A percentile compares a stretch with the other conserved stretches of the same genome.
Evolutionary conservation across 1,140 invertebrate genomes (phyloP).

Genomic region (Drosophila pandora): DNA sequence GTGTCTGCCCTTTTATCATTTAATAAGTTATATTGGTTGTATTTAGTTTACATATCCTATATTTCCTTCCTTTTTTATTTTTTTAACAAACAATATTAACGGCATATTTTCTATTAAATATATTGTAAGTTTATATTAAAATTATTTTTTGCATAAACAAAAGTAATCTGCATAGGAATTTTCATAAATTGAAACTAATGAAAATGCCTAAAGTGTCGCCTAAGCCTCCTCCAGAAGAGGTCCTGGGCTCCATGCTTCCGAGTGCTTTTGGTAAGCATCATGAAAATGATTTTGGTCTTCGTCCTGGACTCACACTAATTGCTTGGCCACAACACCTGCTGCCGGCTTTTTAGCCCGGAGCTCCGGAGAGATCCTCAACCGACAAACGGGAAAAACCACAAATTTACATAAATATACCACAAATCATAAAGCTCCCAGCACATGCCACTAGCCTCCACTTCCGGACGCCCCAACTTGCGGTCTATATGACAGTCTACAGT

Average conservation of each 20-base stretch:
- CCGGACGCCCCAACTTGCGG: slow-evolving; percentile 30
- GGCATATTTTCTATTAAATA: too few species aligned
- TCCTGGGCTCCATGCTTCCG: neutral
- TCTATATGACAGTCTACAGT: slow-evolving; percentile 56
- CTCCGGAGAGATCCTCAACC: slow-evolving; percentile 43
- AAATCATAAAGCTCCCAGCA: slow-evolving; percentile 64
- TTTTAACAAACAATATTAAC: too few species aligned
- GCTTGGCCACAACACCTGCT: slow-evolving; percentile 73
- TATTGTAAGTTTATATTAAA: neutral
- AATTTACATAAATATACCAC: slow-evolving; percentile 81
- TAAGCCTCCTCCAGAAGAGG: neutral
- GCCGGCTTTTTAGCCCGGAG: slow-evolving; percentile 28
- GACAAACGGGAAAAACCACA: slow-evolving; percentile 66
- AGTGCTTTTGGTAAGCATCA: slow-evolving; percentile 30
- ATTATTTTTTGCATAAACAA: neutral
- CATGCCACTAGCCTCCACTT: neutral
- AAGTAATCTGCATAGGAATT: neutral
- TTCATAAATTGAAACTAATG: slow-evolving; percentile 4
- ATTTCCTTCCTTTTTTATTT: too few species aligned
- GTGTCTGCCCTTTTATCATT: too few species aligned
- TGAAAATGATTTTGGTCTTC: slow-evolving; percentile 27
- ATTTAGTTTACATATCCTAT: too few species aligned
- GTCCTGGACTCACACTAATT: slow-evolving; percentile 63
- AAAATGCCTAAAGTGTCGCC: slow-evolving; percentile 4
- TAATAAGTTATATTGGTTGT: too few species aligned